Base-by-base conservation (phyloP, 1,140 invertebrate genomes). In the Macrobrachium rosenbergii region DNA sequence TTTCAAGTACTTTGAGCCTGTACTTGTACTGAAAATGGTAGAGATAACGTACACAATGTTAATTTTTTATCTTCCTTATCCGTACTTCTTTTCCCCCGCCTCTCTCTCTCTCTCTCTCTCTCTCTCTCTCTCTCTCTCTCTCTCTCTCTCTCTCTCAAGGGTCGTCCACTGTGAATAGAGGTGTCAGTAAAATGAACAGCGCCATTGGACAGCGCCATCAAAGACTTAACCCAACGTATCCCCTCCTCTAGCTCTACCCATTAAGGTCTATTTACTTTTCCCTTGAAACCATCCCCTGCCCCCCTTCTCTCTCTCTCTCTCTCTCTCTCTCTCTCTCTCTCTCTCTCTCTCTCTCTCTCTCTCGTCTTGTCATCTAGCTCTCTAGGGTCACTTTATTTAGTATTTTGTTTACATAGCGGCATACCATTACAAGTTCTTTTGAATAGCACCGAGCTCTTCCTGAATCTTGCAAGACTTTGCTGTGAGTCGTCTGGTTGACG, bases 261-360 rank as follows among this genome's bases (percentile, higher is more conserved):
- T n/a, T n/a, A 12, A 43, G 21, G 8, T 58, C 14, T n/a, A 21
- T 21, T 21, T 21, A 12, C 67, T 69, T 23, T 28, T 37, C 21
- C 7, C 21, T 23, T 28, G n/a, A 23, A 28, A 23, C 0, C 67
- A 16, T 14, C 21, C 21, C 37, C 8, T 0, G 5, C 5, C 16
- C 19, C 17, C 67, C 23, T n/a, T 23, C 67, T 69, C 14, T 23
- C 67, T n/a, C 64, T 19, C 64, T n/a, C 19, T 37, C 67, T 21
- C 67, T 21, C 67, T 37, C 67, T 37, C 64, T 28, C 64, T 67
- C 64, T 67, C 19, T 67, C 64, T 67, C 64, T n/a, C 64, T 67
- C 64, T 28, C 23, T 67, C 64, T 67, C 64, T 67, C 64, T 21
- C 64, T 67, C 19, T 67, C 52, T 52, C 64, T 67, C 64, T 67